Evolutionary conservation across 2,797 vertebrate species (phyloP), one percentile per base, ranked within the genome.

Genomic region (Eremophila alpestris): DNA sequence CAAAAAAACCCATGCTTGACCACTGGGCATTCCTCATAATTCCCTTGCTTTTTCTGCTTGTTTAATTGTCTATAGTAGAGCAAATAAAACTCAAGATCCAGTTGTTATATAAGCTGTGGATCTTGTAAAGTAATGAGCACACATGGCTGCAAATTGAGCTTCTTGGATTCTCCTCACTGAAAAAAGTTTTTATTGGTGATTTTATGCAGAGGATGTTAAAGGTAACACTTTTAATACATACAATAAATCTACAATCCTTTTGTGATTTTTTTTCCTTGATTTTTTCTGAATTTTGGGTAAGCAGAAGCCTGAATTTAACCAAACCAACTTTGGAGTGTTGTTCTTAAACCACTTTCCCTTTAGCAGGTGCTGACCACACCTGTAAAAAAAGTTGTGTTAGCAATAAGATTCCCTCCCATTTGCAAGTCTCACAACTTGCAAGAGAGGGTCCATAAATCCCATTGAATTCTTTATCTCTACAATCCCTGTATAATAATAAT

Each of bases 191-290:
- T 54, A 12, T 14, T 65, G 55, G 5, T 69, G n/a, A 29, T n/a
- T 60, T 92, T 76, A 38, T 52, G 27, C 16, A 43, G 5, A 29
- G 6, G 5, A 26, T 1, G 0, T 26, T 59, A 56, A 58, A 24
- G 17, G 13, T 8, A 3, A 0, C 27, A 17, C 16, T 81, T 81
- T 85, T 45, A 75, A 58, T 43, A 34, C 0, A 0, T 18, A 27
- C 2, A 13, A 16, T 49, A 56, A 27, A 84, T 10, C 4, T 1
- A 21, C 5, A 5, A 54, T 32, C 3, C 1, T 3, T 43, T 65
- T 63, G 13, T 24, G 13, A 30, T 10, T 48, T 79, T 84, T 84
- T 58, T 52, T 38, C 15, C 4, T 52, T 80, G 6, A 12, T 21
- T 32, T 55, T 11, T 62, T 67, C 41, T 56, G 36, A 63, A 85